Base-by-base conservation (phyloP, 2,888 invertebrate genomes). In the Phanerotoma sp. region DNA sequence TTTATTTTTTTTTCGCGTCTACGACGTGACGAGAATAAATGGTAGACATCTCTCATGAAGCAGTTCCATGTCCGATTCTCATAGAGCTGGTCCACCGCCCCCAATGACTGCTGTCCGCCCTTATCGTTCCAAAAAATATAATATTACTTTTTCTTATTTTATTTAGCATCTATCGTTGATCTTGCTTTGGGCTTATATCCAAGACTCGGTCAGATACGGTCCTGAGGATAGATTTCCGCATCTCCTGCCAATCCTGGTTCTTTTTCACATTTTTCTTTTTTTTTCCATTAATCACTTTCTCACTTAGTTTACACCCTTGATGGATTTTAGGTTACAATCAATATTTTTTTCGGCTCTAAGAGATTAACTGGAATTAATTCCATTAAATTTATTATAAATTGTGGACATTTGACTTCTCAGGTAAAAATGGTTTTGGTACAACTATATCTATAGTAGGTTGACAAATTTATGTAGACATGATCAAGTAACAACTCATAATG, bases 1-100 rank as follows among this genome's bases (percentile, higher is more conserved):
- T 62, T 55, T 60, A 59, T 58, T 51, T n/a, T n/a, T n/a, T n/a
- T 52, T 37, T 51, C 46, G 22, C 46, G 55, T 53, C 60, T 63
- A 58, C 65, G 70, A 72, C 72, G 71, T 73, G 75, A 74, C 69
- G 67, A 67, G 75, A 74, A 74, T 75, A 71, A 72, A 71, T 71
- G 68, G 65, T 67, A 66, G 65, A 62, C 65, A 65, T 63, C 65
- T 62, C 62, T 67, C 65, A 66, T 62, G 65, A 66, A 62, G 62
- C 58, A 50, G 57, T 42, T 52, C 50, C 51, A 61, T 38, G 44
- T 37, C 48, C 48, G 37, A 48, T 41, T 50, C 50, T 44, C n/a
- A n/a, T n/a, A n/a, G n/a, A n/a, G 35, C 56, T 40, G 47, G 53
- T 20, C 35, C 38, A 28, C 45, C 55, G 16, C 38, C 22, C 21